Conservation (phyloP, 2,113 vertebrate genomes). For the Hemichromis elongatus region DNA sequence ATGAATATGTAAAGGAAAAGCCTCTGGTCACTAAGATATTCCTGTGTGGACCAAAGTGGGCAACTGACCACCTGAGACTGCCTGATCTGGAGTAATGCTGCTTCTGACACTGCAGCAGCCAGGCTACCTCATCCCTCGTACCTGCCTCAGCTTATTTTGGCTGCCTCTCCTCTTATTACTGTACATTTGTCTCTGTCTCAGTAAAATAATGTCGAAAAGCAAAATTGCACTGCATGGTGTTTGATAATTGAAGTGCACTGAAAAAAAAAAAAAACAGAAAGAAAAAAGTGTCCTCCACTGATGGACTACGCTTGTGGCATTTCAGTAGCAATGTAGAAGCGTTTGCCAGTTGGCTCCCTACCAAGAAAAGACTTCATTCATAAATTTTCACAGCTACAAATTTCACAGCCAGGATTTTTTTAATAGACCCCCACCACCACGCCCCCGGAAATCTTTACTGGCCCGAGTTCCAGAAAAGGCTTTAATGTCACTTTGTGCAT, state of each 20-base stretch:
- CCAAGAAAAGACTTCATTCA: slow-evolving; percentile 19
- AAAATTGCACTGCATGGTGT: neutral
- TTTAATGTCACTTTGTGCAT: slow-evolving; percentile 11
- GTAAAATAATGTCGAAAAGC: neutral
- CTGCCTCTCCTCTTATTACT: neutral
- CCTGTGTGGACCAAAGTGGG: neutral
- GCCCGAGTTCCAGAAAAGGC: neutral
- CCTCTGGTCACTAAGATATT: neutral
- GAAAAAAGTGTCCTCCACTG: neutral
- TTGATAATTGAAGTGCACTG: slow-evolving; percentile 8
- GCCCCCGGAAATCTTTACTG: neutral
- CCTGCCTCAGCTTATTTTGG: neutral
- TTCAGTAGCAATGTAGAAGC: neutral
- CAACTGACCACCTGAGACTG: neutral
- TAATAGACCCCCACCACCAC: neutral
- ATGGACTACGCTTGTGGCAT: slow-evolving; percentile 13
- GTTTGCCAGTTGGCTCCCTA: slow-evolving; percentile 34
- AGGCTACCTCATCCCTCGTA: neutral
- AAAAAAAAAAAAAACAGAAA: neutral
- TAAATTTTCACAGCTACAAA: neutral
- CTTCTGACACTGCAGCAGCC: neutral
- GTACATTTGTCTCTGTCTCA: neutral
- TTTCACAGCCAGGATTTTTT: slow-evolving; percentile 11
- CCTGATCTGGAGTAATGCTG: neutral
- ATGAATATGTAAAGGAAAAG: neutral